phyloP scores from a whole-genome alignment of 2,797 vertebrate genomes.

The Sebastes diaconus region DNA sequence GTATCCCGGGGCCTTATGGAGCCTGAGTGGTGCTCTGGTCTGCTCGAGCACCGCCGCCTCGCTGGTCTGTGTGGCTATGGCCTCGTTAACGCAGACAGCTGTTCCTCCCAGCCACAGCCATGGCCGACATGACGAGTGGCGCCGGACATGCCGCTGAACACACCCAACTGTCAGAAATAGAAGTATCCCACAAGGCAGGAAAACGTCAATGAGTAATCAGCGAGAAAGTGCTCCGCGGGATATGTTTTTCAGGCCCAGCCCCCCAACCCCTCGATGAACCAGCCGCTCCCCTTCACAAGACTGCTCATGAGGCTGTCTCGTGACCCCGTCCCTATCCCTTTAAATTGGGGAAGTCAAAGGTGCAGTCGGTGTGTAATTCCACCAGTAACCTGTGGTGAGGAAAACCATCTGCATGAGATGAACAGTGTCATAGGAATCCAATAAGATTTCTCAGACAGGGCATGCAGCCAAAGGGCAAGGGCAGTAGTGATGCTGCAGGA shows the following conservation, averaged over 20 bases:
- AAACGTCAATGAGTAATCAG: slow-evolving; percentile 79
- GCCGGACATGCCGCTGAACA: slow-evolving; percentile 61
- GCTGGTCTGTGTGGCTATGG: slow-evolving; percentile 58
- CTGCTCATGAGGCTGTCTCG: slow-evolving; percentile 25
- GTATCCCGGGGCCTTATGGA: slow-evolving; percentile 75
- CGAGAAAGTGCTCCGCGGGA: slow-evolving; percentile 66
- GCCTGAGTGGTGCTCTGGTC: slow-evolving; percentile 67
- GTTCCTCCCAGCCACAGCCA: slow-evolving; percentile 81
- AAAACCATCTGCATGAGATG: slow-evolving; percentile 11
- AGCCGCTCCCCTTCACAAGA: slow-evolving; percentile 53
- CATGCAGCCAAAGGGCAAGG: slow-evolving; percentile 3
- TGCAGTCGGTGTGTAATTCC: slow-evolving; percentile 45
- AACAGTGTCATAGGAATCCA: slow-evolving; percentile 17
- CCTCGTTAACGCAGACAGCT: slow-evolving; percentile 84
- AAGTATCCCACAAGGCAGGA: slow-evolving; percentile 66
- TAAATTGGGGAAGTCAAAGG: slow-evolving; percentile 40
- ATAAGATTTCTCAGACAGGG: background rate
- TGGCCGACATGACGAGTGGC: slow-evolving; percentile 62
- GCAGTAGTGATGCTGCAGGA: background rate
- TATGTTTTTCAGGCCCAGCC: slow-evolving; percentile 53
- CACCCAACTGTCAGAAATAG: slow-evolving; percentile 74
- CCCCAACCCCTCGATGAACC: slow-evolving; percentile 43
- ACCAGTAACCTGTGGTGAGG: slow-evolving; percentile 45
- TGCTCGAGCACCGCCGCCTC: slow-evolving; percentile 61
- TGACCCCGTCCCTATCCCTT: slow-evolving; percentile 28